A percentile compares a stretch with the other conserved stretches of the same genome.
These are phyloP conservation scores for Cetoscarus ocellatus DNA, from an alignment of 2,797 vertebrate species.

Conservation along the genomic window DNA sequence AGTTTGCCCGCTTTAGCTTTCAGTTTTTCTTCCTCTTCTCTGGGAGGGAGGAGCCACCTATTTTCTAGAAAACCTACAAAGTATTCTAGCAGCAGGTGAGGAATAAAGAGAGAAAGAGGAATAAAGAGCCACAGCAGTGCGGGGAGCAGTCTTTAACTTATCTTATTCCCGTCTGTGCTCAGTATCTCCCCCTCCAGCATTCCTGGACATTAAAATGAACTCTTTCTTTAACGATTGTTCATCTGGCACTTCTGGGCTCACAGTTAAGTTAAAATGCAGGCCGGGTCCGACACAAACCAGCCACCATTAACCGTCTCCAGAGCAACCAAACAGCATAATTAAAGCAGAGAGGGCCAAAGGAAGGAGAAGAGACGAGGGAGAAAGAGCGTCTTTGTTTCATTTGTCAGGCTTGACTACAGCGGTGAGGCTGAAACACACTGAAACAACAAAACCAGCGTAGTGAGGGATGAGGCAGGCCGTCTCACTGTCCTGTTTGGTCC, in stretches of 20 bases:
- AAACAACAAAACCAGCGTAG: constrained; percentile 71
- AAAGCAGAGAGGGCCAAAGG: constrained; percentile 43
- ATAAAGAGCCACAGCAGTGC: constrained; percentile 36
- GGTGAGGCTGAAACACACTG: constrained; percentile 59
- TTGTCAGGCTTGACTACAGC: constrained; percentile 32
- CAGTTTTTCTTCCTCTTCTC: constrained; percentile 51
- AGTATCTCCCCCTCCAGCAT: no score
- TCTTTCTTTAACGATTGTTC: background rate
- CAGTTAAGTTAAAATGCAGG: constrained; percentile 74
- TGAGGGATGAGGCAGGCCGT: constrained; percentile 64
- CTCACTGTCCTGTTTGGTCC: constrained; percentile 58
- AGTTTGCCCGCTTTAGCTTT: constrained; percentile 37
- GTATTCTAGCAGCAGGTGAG: constrained; percentile 63
- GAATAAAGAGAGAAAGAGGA: constrained; percentile 46
- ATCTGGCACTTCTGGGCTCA: background rate
- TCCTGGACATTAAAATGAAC: constrained; percentile 25
- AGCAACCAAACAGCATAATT: constrained; percentile 63
- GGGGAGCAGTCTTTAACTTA: constrained; percentile 81
- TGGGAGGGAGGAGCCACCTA: constrained; percentile 20
- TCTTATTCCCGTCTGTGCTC: no score
- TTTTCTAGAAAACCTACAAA: constrained; percentile 45
- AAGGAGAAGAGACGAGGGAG: constrained; percentile 47
- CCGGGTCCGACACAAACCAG: constrained; percentile 61
- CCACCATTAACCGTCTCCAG: constrained; percentile 62
- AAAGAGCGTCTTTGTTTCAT: constrained; percentile 61